phyloP scores from a whole-genome alignment of 1,140 invertebrate species.

The Myzus persicae region DNA sequence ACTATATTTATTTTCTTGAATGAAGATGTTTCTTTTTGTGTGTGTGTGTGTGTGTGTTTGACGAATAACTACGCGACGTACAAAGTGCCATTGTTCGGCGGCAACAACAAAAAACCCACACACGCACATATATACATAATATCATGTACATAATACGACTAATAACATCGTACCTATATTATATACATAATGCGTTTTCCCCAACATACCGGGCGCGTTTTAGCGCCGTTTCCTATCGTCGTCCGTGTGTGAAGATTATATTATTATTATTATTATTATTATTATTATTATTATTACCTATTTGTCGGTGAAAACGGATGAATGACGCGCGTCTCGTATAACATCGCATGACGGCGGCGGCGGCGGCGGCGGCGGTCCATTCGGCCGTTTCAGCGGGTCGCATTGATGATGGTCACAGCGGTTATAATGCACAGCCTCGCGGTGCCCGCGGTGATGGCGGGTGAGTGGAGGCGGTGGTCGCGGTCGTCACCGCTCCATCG shows the following conservation, averaged over 20 bases:
- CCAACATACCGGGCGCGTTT: constrained; percentile 33
- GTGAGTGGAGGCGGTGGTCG: not conserved
- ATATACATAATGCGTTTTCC: not conserved
- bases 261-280: constrained; percentile 28
- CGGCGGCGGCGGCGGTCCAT: not conserved
- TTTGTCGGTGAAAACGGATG: constrained; percentile 42
- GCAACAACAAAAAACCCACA: not conserved
- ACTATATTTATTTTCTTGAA: not conserved
- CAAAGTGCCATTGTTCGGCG: not conserved
- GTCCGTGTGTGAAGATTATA: constrained; percentile 18
- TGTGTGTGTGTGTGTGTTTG: not conserved
- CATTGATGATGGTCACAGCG: not conserved
- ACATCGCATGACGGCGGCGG: not conserved
- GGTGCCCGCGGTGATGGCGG: no score
- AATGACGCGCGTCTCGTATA: not conserved
- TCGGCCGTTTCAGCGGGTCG: not conserved
- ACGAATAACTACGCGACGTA: not conserved
- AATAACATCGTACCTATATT: not conserved
- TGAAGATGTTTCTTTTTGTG: not conserved
- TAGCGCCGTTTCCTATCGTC: constrained; percentile 39
- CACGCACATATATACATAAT: not conserved
- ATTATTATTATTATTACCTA: constrained; percentile 20
- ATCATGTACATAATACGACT: not conserved
- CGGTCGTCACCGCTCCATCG: not conserved
- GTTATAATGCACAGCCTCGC: not conserved